These are phyloP conservation scores for Bombylius discolor DNA, from an alignment of 2,888 invertebrate species.

Conservation along the genomic window DNA sequence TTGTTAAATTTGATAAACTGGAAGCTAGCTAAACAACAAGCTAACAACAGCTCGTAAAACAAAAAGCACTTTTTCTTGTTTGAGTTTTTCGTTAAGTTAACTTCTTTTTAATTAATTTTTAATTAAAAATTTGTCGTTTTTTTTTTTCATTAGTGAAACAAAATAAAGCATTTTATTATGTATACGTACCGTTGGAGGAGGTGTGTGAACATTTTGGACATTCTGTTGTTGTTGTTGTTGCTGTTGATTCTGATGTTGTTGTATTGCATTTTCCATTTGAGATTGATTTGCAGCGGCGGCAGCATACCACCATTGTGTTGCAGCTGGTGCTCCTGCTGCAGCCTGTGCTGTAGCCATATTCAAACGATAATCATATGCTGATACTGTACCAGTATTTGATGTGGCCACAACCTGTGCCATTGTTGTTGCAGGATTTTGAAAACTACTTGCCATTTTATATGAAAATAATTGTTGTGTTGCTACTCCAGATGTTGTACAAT, in stretches of 20 bases:
- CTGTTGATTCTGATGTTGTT: conserved; percentile 39
- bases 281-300: conserved; percentile 45
- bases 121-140: not conserved
- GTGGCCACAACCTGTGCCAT: conserved; percentile 51
- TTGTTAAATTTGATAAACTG: too few species aligned
- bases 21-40: too few species aligned
- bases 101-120: not conserved
- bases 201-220: conserved; percentile 31
- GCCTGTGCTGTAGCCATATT: conserved; percentile 42
- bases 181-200: conserved; percentile 35
- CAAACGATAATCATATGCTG: conserved; percentile 63
- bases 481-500: conserved; percentile 45
- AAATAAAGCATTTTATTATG: too few species aligned
- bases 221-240: conserved; percentile 40
- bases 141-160: too few species aligned
- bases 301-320: conserved; percentile 66
- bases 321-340: conserved; percentile 39
- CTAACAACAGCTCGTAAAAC: too few species aligned
- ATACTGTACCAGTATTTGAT: conserved; percentile 44
- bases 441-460: conserved; percentile 77
- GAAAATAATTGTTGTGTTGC: conserved; percentile 63
- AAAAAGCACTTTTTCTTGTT: too few species aligned
- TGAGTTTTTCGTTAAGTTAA: too few species aligned
- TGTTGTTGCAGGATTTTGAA: conserved; percentile 57
- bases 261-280: conserved; percentile 44